Conservation (phyloP, 2,888 invertebrate genomes). For the Stenurella melanura region DNA sequence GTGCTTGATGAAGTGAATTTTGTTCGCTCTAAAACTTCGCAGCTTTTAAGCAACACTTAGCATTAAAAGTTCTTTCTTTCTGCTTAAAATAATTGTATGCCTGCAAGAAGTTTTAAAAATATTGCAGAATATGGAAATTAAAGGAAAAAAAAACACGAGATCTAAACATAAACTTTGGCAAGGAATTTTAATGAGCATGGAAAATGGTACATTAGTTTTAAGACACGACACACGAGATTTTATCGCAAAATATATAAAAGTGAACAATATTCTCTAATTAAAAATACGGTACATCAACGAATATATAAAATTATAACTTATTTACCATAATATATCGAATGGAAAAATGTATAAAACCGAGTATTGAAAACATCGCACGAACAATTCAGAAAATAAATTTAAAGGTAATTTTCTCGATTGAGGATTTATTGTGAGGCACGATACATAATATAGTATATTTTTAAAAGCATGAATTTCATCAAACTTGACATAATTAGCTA, state of each 20-base stretch:
- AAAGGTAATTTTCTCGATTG: no score
- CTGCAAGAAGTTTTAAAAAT: slow-evolving; percentile 30
- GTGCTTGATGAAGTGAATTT: slow-evolving; percentile 21
- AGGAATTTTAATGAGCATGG: slow-evolving; percentile 32
- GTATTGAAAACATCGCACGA: no score
- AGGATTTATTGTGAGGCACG: no score
- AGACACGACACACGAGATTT: neutral
- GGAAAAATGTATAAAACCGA: no score
- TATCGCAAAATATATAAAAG: neutral
- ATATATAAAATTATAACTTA: neutral
- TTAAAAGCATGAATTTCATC: no score
- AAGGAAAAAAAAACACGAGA: slow-evolving; percentile 7
- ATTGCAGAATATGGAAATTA: slow-evolving; percentile 16
- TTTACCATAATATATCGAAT: neutral
- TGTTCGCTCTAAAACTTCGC: slow-evolving; percentile 17
- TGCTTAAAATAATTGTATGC: slow-evolving; percentile 31
- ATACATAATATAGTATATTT: no score
- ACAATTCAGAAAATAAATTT: no score
- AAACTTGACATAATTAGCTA: no score
- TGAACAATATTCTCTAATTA: neutral
- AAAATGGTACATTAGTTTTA: slow-evolving; percentile 11
- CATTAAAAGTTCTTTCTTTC: slow-evolving; percentile 18
- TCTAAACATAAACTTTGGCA: slow-evolving; percentile 8
- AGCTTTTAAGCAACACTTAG: slow-evolving; percentile 31
- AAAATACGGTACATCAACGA: neutral